A percentile compares a stretch with the other conserved stretches of the same genome.
Evolutionary conservation across 1,140 invertebrate species (phyloP).

Genomic region (Drosophila ohnishii): DNA sequence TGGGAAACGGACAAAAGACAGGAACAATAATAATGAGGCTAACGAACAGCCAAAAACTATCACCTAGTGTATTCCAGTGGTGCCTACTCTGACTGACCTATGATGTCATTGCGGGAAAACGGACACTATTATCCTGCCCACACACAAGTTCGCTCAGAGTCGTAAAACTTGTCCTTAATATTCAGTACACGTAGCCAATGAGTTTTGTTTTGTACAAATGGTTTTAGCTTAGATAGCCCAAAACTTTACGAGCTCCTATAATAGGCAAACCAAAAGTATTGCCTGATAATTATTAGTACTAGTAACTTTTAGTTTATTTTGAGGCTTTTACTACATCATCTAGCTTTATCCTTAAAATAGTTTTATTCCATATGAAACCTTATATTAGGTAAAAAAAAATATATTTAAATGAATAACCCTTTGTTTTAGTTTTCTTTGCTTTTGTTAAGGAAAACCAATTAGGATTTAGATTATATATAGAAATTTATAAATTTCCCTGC

Average conservation of each 20-base stretch:
- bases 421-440: too few species aligned
- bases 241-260: background rate
- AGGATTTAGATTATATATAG: background rate
- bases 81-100: background rate
- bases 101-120: slow-evolving; percentile 17
- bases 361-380: accelerated
- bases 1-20: background rate
- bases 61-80: background rate
- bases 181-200: background rate
- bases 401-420: too few species aligned
- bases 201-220: background rate
- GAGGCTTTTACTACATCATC: too few species aligned
- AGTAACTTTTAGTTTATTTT: background rate
- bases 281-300: background rate
- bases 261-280: background rate
- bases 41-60: slow-evolving; percentile 6
- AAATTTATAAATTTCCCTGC: background rate
- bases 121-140: background rate
- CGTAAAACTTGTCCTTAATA: slow-evolving; percentile 4
- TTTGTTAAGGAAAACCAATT: too few species aligned
- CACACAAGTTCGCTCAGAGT: background rate
- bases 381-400: too few species aligned
- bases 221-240: background rate
- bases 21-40: slow-evolving; percentile 13
- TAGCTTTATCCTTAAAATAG: background rate